phyloP scores from a whole-genome alignment of 2,113 vertebrate species.

The Neomonachus schauinslandi region DNA sequence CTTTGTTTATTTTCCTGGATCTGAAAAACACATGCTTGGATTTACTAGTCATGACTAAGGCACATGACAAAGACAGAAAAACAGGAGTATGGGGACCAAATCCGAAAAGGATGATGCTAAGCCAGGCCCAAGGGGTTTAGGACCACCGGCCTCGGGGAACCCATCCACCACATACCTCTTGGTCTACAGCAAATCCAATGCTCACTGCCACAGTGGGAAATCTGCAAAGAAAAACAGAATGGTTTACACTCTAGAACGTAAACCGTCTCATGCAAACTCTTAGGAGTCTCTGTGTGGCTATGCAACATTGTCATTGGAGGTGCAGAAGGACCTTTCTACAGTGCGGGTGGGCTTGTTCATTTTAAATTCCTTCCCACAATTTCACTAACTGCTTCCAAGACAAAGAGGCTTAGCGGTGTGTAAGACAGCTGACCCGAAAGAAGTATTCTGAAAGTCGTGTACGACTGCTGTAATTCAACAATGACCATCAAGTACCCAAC shows the following conservation, averaged over 20 bases:
- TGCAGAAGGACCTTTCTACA: neutral
- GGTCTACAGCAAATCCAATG: constrained; percentile 93
- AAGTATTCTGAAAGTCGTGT: neutral
- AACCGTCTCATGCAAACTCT: neutral
- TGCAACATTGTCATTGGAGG: fast-evolving
- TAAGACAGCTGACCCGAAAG: neutral
- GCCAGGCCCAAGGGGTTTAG: neutral
- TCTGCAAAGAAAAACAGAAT: constrained; percentile 79
- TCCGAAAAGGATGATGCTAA: neutral
- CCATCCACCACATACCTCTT: constrained; percentile 87
- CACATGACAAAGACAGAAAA: neutral
- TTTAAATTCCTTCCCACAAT: neutral
- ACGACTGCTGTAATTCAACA: neutral
- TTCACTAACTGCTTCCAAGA: neutral
- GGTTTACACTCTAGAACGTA: neutral
- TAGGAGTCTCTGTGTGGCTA: neutral
- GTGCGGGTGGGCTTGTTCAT: neutral
- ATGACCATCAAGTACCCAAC: neutral
- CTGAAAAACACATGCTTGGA: neutral
- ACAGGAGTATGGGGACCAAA: neutral
- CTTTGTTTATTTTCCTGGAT: neutral
- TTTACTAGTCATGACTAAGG: neutral
- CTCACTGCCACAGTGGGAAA: constrained; percentile 93
- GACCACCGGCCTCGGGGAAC: neutral
- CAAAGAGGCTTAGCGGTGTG: neutral